Base-by-base conservation (phyloP, 2,888 invertebrate species). In the Cetonia aurata region DNA sequence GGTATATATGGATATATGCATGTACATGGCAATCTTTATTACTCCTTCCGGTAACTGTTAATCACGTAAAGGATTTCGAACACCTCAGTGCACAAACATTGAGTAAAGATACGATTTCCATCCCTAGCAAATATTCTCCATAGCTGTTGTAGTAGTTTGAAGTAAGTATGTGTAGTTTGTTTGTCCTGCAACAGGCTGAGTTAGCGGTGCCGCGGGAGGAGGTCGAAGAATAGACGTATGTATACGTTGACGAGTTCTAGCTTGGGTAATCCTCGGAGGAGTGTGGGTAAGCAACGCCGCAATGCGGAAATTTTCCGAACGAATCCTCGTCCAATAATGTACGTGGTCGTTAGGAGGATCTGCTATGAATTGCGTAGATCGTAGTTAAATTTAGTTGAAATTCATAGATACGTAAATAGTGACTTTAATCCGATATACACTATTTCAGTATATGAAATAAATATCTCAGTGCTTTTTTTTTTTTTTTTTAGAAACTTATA, bases 231-330 rank as follows among this genome's bases (percentile, higher is more conserved):
- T 25, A 25, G 55, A 55, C 12, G 31, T 10, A 60, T 46, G 60
- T 60, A 41, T 46, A 19, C 13, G 60, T 60, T 60, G 60, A 60
- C 60, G 55, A 55, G 31, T 25, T 41, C 25, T 13, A 31, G 60
- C 46, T 60, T 46, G 46, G 60, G 60, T 46, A 8, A n/a, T 60
- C 48, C 19, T 31, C 46, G 60, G 31, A 25, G 12, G 31, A 13
- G 55, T 55, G 60, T 60, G 60, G 60, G 60, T 13, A 33, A 60
- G 46, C 17, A 60, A 46, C 60, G 60, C 60, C 60, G 60, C 60
- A 60, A 46, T 60, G 60, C 60, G 60, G 60, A 60, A 60, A 44
- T 25, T 25, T 25, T n/a, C n/a, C 60, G 60, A 60, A 60, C 46
- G 31, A 60, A 60, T 25, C 46, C 60, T n/a, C 46, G 55, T 6